phyloP scores from a whole-genome alignment of 1,140 invertebrate genomes.

The Lutraria rhynchaena region DNA sequence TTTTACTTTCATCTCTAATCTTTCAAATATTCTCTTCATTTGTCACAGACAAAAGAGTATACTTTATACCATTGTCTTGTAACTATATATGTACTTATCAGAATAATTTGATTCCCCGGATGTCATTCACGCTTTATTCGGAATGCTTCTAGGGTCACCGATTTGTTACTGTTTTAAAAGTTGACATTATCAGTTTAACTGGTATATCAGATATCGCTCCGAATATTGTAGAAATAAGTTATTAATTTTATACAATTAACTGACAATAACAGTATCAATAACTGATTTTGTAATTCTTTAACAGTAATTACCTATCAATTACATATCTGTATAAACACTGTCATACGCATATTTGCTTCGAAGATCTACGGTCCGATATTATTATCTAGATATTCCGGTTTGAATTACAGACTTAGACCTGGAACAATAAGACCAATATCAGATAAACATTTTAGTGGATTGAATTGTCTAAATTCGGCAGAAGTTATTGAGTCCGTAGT shows the following conservation, averaged over 20 bases:
- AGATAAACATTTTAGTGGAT: background rate
- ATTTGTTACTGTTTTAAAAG: conserved; percentile 34
- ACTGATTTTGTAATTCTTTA: background rate
- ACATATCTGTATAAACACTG: conserved; percentile 17
- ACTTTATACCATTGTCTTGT: too few species aligned
- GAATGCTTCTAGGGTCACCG: background rate
- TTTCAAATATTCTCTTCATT: too few species aligned
- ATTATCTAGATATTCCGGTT: background rate
- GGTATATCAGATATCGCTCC: background rate
- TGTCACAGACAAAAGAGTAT: too few species aligned
- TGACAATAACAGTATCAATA: conserved; percentile 10
- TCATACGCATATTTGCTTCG: conserved; percentile 17
- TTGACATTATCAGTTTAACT: conserved; percentile 28
- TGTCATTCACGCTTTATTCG: conserved; percentile 3
- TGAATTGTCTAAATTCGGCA: background rate
- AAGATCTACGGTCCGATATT: background rate
- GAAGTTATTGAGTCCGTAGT: too few species aligned
- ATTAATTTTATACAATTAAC: conserved; percentile 16
- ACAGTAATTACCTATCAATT: conserved; percentile 3
- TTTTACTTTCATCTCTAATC: too few species aligned
- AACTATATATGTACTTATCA: too few species aligned
- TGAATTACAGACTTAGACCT: conserved; percentile 7
- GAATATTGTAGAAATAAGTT: background rate
- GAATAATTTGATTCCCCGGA: too few species aligned
- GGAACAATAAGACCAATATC: conserved; percentile 4